Evolutionary conservation across 2,113 vertebrate species (phyloP), one percentile per base, ranked within the genome.

Genomic region (Romanogobio albipinnatus): DNA sequence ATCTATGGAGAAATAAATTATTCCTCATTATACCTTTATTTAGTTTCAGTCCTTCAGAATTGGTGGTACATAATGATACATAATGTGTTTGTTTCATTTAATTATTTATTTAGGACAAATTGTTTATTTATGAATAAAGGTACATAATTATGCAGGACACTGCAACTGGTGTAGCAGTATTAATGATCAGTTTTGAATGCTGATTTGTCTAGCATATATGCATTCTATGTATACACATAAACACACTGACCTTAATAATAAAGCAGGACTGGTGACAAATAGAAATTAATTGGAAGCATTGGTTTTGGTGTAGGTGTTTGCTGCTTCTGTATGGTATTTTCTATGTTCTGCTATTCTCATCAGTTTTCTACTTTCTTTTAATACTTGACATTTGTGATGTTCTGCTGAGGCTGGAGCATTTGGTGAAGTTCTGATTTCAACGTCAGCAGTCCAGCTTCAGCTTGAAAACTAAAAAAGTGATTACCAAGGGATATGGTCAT

Each of bases 401-500:
- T 86, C 26, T 86, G 22, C 85, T 73, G 80, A 86, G 61, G 15
- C 47, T 39, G 56, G 13, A 53, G 26, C 70, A 66, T 75, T 85
- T 51, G 53, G 45, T 26, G 53, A 79, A 87, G 49, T 85, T 53
- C 70, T 82, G 73, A 87, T 78, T 58, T 81, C 58, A 84, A 76
- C 2, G 51, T 79, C 53, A 33, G 17, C 68, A 43, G 76, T 29
- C 81, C 68, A 74, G 29, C 15, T 66, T 86, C 29, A 79, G 51
- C 62, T 49, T 81, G 53, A 74, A 80, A 83, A 74, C 49, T 19
- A 47, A 47, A 61, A 45, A 47, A 64, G 74, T 77, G 81, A 78
- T 68, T 76, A 70, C 11, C 19, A 43, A 17, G 51, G 47, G 53
- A 83, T 45, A 76, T 76, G 39, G 78, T 79, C 71, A 58, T 68